A percentile compares a stretch with the other conserved stretches of the same genome.
Evolutionary conservation across 2,113 vertebrate genomes (phyloP).

Genomic region (Mohoua ochrocephala): DNA sequence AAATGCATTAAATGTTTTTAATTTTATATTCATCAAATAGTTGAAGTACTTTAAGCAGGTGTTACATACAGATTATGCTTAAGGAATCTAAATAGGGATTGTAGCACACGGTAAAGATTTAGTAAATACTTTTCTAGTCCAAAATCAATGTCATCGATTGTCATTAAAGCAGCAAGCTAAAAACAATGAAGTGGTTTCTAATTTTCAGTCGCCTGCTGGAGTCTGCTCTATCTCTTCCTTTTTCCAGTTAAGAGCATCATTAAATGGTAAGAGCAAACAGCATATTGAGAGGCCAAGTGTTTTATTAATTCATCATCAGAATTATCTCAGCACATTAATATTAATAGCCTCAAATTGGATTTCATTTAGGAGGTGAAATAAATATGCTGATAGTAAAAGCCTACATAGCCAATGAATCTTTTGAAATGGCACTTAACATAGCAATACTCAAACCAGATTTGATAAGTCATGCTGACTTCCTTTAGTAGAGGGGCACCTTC

Average conservation of each 20-base stretch:
- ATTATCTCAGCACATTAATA: conserved; percentile 88
- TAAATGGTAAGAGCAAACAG: conserved; percentile 85
- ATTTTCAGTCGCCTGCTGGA: conserved; percentile 78
- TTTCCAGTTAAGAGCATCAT: conserved; percentile 77
- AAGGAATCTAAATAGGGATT: conserved; percentile 57
- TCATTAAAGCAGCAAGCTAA: conserved; percentile 76
- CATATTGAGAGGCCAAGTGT: conserved; percentile 76
- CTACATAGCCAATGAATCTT: conserved; percentile 40
- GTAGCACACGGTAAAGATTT: conserved; percentile 71
- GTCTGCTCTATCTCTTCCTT: conserved; percentile 70
- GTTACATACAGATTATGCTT: conserved; percentile 18
- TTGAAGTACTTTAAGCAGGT: not conserved
- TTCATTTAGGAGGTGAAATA: conserved; percentile 85
- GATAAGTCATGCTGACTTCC: conserved; percentile 54
- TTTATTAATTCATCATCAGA: conserved; percentile 93
- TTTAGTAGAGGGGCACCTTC: conserved; percentile 26
- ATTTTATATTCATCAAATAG: conserved; percentile 28
- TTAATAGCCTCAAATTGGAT: conserved; percentile 87
- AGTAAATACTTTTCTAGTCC: conserved; percentile 74
- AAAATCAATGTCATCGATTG: conserved; percentile 79
- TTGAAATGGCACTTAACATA: conserved; percentile 23
- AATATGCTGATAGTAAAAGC: conserved; percentile 78
- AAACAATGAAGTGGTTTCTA: conserved; percentile 78
- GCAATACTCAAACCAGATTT: conserved; percentile 61
- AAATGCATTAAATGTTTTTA: conserved; percentile 17